These are phyloP conservation scores for Ivindomyrus marchei DNA, from an alignment of 2,113 vertebrate genomes.

Conservation along the genomic window DNA sequence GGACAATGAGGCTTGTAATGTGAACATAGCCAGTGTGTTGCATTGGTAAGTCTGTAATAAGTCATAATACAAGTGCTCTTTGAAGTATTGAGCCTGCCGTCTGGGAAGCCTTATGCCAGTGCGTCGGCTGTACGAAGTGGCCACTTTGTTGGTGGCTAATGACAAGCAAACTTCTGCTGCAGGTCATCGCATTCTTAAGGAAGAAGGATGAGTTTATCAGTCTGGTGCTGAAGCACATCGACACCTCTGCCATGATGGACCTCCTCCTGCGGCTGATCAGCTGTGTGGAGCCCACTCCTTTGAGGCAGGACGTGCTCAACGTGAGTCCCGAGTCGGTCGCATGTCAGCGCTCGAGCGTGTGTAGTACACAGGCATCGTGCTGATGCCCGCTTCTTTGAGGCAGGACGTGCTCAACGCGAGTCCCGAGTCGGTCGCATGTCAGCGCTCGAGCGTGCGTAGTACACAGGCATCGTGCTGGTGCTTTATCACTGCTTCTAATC, in stretches of 20 bases:
- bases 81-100: background rate
- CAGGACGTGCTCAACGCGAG: slow-evolving; percentile 87
- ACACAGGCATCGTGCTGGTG: slow-evolving; percentile 53
- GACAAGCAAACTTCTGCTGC: background rate
- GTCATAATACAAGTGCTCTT: background rate
- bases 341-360: background rate
- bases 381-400: slow-evolving; percentile 79
- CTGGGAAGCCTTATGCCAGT: background rate
- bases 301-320: slow-evolving; percentile 85
- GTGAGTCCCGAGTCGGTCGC: slow-evolving; percentile 53
- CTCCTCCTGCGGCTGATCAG: slow-evolving; percentile 87
- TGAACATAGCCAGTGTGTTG: background rate
- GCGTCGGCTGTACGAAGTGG: background rate
- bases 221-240: slow-evolving; percentile 86
- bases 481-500: slow-evolving; percentile 48
- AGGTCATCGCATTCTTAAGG: slow-evolving; percentile 86
- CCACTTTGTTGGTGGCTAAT: background rate
- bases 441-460: background rate
- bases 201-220: slow-evolving; percentile 81
- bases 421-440: background rate
- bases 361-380: background rate
- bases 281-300: slow-evolving; percentile 81
- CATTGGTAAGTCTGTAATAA: background rate
- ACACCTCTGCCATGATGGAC: slow-evolving; percentile 96
- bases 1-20: background rate